Conservation (phyloP, 2,113 vertebrate species). For the Pangasianodon gigas region DNA sequence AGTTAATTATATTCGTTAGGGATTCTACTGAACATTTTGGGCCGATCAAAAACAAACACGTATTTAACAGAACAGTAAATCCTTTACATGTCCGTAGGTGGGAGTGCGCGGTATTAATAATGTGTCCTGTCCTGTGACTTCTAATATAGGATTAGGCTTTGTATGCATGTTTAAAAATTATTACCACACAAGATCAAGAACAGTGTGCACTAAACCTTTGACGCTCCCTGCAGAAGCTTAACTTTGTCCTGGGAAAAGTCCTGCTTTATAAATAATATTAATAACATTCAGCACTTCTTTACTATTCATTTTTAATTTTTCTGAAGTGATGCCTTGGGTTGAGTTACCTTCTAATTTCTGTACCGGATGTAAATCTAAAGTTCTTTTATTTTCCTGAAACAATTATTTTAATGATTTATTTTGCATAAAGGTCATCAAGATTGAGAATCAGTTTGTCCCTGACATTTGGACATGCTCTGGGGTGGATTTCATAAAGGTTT, state of each 20-base stretch:
- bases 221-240: not conserved
- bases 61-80: not conserved
- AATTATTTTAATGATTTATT: conserved; percentile 8
- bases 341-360: not conserved
- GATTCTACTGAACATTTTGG: not conserved
- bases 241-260: not conserved
- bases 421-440: conserved; percentile 14
- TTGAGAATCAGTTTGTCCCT: not conserved
- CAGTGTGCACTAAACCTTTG: not conserved
- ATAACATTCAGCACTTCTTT: not conserved
- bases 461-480: not conserved
- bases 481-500: conserved; percentile 22
- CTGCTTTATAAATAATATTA: not conserved
- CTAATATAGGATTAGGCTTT: not conserved
- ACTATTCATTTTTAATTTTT: not conserved
- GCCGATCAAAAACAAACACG: not conserved
- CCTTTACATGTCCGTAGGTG: not conserved
- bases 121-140: not conserved
- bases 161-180: not conserved
- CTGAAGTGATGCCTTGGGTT: not conserved
- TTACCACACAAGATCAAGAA: not conserved
- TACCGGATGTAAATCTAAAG: not conserved
- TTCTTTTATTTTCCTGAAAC: not conserved
- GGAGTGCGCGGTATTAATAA: not conserved
- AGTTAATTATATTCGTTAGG: not conserved